phyloP scores from a whole-genome alignment of 2,797 vertebrate genomes.

The Cryptoblepharus egeriae region DNA sequence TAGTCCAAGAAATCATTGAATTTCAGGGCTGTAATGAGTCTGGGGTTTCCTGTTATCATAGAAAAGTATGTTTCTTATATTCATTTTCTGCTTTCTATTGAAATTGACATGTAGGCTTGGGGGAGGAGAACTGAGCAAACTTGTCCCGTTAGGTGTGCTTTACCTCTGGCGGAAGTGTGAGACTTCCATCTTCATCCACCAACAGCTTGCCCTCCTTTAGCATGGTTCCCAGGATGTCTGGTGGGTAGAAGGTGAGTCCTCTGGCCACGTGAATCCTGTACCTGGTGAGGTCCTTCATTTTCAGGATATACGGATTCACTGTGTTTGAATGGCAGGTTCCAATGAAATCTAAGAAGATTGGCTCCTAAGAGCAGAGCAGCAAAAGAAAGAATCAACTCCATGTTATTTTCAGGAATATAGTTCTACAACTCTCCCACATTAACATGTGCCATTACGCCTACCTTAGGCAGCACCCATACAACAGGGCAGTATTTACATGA shows the following conservation, averaged over 20 bases:
- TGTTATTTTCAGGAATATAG: neutral
- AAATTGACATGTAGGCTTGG: no score
- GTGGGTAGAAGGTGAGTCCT: conserved; percentile 80
- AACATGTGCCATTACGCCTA: neutral
- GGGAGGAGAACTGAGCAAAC: neutral
- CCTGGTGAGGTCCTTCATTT: conserved; percentile 81
- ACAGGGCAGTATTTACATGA: neutral
- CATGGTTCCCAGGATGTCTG: conserved; percentile 78
- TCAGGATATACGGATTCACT: conserved; percentile 80
- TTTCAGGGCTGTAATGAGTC: neutral
- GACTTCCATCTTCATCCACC: conserved; percentile 74
- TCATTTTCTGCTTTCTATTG: no score
- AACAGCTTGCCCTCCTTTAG: conserved; percentile 74
- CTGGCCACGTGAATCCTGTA: conserved; percentile 77
- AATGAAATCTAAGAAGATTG: conserved; percentile 88
- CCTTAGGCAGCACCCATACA: neutral
- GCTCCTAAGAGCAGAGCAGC: conserved; percentile 77
- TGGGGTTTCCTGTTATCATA: no score
- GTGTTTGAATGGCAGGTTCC: conserved; percentile 90
- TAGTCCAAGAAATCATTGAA: neutral
- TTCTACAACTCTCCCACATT: neutral
- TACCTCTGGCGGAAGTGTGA: conserved; percentile 71
- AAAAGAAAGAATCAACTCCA: neutral
- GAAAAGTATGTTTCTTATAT: no score
- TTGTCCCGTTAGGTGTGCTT: neutral